Percentiles rank a stretch among this genome's conserved stretches.
Evolutionary conservation across 1,140 invertebrate species (phyloP).

Genomic region (Scaptomyza montana): DNA sequence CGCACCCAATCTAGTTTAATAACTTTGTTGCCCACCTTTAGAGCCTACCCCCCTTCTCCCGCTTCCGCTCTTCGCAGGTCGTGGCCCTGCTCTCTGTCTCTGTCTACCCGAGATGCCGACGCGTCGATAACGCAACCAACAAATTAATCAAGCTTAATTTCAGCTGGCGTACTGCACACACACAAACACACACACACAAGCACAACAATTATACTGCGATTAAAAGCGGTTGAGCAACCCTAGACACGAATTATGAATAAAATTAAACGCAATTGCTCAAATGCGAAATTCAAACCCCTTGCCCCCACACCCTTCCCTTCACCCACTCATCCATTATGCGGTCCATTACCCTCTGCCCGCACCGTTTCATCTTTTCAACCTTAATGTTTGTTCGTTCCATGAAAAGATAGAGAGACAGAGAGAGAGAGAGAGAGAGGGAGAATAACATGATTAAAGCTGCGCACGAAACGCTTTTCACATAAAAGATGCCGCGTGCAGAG

Average conservation of each 20-base stretch:
- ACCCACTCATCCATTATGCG: constrained; percentile 13
- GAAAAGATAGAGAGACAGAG: constrained; percentile 26
- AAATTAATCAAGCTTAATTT: constrained; percentile 80
- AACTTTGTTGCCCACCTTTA: constrained; percentile 65
- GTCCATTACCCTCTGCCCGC: constrained; percentile 6
- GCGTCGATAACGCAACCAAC: constrained; percentile 59
- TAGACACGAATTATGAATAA: constrained; percentile 80
- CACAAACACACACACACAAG: neutral
- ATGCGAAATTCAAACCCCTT: constrained; percentile 30
- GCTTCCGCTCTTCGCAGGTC: neutral
- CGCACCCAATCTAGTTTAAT: constrained; percentile 76
- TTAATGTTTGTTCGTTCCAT: constrained; percentile 21
- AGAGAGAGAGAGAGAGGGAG: neutral
- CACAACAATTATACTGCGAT: constrained; percentile 46
- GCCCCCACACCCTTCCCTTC: neutral
- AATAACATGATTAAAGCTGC: constrained; percentile 77
- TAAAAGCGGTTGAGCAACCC: constrained; percentile 54
- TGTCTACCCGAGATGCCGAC: constrained; percentile 60
- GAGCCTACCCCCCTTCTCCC: neutral
- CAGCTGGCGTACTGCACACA: constrained; percentile 55
- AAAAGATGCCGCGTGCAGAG: constrained; percentile 66
- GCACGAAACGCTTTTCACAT: constrained; percentile 82
- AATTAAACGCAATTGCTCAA: constrained; percentile 80
- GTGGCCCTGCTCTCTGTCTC: constrained; percentile 14
- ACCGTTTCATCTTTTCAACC: neutral